Evolutionary conservation across 1,140 invertebrate genomes (phyloP), one percentile per base, ranked within the genome.

Genomic region (Drosophila azteca): DNA sequence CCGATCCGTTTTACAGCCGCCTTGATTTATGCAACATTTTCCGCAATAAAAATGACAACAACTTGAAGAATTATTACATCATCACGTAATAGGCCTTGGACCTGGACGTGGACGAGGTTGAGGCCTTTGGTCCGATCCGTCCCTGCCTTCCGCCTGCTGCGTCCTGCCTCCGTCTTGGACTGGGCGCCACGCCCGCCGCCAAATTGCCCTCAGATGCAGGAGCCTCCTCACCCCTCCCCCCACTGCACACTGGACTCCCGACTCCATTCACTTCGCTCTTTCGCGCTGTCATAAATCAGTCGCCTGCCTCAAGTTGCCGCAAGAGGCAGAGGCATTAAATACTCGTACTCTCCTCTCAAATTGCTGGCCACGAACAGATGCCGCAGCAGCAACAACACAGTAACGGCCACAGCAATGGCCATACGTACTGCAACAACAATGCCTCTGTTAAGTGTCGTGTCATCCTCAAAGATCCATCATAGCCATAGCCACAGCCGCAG

Each of bases 1-100:
- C 0, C 17, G 17, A 68, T 81, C 61, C 61, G 71, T 88, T 88
- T 79, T 82, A 87, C 70, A 88, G 70, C 81, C 69, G 77, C 82
- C 83, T 87, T 87, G 82, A 87, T 87, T 87, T 87, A 87, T 87
- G 82, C 82, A 87, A 88, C 83, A 79, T 82, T 82, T 87, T 78
- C 70, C 79, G 66, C 83, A 87, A 87, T 87, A 82, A 87, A 87
- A 87, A 68, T 87, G 82, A 83, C 82, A 87, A 69, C 70, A 61
- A 82, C 70, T 70, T 63, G 50, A 88, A 87, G 83, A 87, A 87
- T 82, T 87, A 87, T 87, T 87, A 87, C 82, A 87, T 87, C 82
- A 87, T 87, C 82, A 87, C 78, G 70, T 87, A 87, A 87, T 82
- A 69, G 82, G 79, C 78, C 68, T 74, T 50, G 50, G 51, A 65